A percentile compares a stretch with the other conserved stretches of the same genome.
These are phyloP conservation scores for Peromyscus attwateri DNA, from an alignment of 2,797 vertebrate species.

Conservation along the genomic window DNA sequence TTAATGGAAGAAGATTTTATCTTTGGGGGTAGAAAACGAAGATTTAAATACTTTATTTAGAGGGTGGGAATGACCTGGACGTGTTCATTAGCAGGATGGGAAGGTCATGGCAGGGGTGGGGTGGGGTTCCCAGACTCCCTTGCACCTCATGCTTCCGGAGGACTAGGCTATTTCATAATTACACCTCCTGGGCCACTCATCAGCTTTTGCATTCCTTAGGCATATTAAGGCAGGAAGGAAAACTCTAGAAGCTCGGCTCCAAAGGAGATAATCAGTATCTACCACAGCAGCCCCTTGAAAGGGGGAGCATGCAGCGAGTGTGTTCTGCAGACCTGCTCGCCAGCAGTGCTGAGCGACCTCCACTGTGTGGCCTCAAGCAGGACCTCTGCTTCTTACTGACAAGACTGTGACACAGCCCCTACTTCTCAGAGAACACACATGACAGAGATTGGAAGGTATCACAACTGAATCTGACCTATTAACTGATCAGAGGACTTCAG, in stretches of 20 bases:
- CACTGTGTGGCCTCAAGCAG: not conserved
- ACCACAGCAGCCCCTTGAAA: not conserved
- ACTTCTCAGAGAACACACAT: not conserved
- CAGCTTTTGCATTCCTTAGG: not conserved
- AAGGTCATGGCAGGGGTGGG: no score
- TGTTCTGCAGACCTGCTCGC: not conserved
- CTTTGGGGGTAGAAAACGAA: not conserved
- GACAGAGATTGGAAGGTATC: not conserved
- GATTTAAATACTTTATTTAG: conserved; percentile 14
- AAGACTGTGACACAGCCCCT: no score
- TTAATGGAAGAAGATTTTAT: conserved; percentile 19
- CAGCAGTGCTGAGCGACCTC: not conserved
- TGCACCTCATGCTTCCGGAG: not conserved
- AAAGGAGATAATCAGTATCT: not conserved
- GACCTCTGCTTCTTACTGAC: not conserved
- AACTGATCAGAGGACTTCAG: not conserved
- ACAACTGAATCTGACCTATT: not conserved
- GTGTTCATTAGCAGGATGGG: not conserved
- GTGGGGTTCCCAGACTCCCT: not conserved
- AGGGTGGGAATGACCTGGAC: not conserved
- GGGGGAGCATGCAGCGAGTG: not conserved
- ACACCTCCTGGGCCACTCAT: not conserved
- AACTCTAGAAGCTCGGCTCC: not conserved
- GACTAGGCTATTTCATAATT: not conserved
- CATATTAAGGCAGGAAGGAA: not conserved